These are phyloP conservation scores for Melanophora roralis DNA, from an alignment of 2,888 invertebrate species.

Conservation along the genomic window DNA sequence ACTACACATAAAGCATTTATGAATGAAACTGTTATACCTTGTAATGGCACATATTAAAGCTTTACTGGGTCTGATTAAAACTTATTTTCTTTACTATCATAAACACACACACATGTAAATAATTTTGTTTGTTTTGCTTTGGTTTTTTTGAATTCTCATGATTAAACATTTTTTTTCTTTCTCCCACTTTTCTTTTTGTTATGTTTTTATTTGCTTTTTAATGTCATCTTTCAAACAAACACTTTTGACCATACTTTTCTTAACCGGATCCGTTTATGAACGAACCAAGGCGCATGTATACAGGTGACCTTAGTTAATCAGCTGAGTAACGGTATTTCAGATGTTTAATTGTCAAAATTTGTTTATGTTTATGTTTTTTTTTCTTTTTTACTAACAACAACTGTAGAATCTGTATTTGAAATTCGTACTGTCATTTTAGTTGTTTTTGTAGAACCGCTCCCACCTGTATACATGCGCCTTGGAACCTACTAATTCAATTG, in stretches of 20 bases:
- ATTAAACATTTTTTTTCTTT: neutral
- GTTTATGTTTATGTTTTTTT: no score
- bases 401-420: neutral
- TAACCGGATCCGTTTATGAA: neutral
- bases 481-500: no score
- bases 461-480: no score
- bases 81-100: neutral
- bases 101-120: constrained; percentile 2
- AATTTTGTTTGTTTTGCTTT: constrained; percentile 16
- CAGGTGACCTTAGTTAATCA: no score
- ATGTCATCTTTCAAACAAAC: constrained; percentile 24
- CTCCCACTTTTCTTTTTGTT: neutral
- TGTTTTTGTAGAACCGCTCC: no score
- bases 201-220: neutral
- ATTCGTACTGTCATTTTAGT: no score
- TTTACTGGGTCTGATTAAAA: constrained; percentile 13
- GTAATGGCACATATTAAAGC: constrained; percentile 14
- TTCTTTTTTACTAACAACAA: no score
- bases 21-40: constrained; percentile 49
- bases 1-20: constrained; percentile 19
- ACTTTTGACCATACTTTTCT: constrained; percentile 5
- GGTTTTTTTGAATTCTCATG: constrained; percentile 2
- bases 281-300: no score
- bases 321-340: no score
- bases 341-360: no score